Conservation (phyloP, 2,797 vertebrate genomes). For the Gymnoscopelus microlampas region DNA sequence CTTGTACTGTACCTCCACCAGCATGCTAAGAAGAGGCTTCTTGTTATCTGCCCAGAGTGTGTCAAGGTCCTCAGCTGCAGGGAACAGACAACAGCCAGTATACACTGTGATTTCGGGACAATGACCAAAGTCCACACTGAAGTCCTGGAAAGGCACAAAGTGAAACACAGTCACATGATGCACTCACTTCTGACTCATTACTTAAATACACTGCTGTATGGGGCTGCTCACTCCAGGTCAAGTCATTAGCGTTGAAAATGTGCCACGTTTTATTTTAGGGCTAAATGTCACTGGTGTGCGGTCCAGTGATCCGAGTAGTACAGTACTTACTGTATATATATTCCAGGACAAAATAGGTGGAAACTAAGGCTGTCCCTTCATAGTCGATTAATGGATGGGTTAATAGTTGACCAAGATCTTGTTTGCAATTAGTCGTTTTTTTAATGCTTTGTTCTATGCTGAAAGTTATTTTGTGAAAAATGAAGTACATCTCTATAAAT, state of each 20-base stretch:
- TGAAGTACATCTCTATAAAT: too few species aligned
- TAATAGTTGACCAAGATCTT: too few species aligned
- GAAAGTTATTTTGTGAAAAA: too few species aligned
- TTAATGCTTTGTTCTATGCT: too few species aligned
- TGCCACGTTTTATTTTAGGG: not conserved
- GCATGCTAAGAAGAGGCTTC: constrained; percentile 94
- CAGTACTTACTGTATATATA: not conserved
- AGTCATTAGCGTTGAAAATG: not conserved
- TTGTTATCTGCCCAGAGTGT: constrained; percentile 93
- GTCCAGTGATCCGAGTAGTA: too few species aligned
- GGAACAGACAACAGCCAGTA: constrained; percentile 94
- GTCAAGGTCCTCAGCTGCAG: constrained; percentile 86
- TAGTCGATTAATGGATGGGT: too few species aligned
- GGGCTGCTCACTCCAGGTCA: not conserved
- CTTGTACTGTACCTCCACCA: constrained; percentile 90
- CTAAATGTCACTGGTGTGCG: too few species aligned
- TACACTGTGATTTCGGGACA: constrained; percentile 98
- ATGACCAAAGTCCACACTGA: constrained; percentile 91
- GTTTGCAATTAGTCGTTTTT: too few species aligned
- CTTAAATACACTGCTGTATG: too few species aligned
- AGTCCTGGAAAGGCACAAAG: constrained; percentile 84
- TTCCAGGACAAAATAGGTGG: not conserved
- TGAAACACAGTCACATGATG: constrained; percentile 16
- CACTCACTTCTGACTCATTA: not conserved
- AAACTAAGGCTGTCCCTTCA: too few species aligned